These are phyloP conservation scores for Falco naumanni DNA, from an alignment of 2,797 vertebrate genomes.

Conservation along the genomic window DNA sequence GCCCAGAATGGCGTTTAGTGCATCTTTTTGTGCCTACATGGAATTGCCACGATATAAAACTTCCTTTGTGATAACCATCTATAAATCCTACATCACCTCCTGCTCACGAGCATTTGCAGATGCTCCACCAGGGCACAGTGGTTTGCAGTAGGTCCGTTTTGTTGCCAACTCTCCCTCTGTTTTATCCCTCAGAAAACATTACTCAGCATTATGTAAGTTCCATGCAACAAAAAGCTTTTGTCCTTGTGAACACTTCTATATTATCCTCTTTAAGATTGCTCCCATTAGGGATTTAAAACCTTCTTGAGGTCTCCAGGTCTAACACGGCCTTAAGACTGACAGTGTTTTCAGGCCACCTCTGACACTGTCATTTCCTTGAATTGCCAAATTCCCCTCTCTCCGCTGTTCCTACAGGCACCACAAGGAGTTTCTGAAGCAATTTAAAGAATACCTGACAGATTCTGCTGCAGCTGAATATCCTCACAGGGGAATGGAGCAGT, in stretches of 20 bases:
- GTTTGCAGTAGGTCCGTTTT: not conserved
- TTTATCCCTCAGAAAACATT: not conserved
- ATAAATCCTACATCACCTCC: not conserved
- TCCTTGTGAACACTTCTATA: not conserved
- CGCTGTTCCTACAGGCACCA: not conserved
- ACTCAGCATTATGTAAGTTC: not conserved
- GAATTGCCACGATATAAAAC: not conserved
- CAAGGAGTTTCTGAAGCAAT: not conserved
- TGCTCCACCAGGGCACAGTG: not conserved
- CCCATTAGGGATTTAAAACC: slow-evolving; percentile 14
- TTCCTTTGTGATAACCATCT: not conserved
- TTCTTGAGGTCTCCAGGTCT: not conserved
- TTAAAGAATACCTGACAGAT: not conserved
- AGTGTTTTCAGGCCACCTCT: not conserved
- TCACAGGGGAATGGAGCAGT: slow-evolving; percentile 26
- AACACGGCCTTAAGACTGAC: not conserved
- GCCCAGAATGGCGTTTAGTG: accelerated
- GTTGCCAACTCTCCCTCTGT: not conserved
- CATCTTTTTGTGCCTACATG: not conserved
- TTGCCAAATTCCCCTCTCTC: not conserved
- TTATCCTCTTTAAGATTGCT: not conserved
- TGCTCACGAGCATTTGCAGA: not conserved
- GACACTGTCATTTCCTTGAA: not conserved
- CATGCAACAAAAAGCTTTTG: not conserved
- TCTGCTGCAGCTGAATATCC: slow-evolving; percentile 13